Evolutionary conservation across 2,113 vertebrate genomes (phyloP).

Genomic region (Panthera uncia): DNA sequence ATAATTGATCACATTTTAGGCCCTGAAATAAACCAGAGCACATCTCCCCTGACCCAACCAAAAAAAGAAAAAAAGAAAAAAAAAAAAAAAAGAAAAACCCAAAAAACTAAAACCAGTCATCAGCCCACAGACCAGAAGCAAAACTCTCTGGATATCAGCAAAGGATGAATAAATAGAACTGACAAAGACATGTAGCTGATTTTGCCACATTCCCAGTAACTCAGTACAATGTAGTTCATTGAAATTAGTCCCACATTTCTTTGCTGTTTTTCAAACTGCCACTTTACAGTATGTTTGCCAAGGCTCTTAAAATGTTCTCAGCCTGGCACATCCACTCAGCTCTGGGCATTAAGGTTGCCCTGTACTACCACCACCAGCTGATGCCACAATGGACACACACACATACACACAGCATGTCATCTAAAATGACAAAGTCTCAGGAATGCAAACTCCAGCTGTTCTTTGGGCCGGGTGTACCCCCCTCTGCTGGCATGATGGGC

Average conservation of each 20-base stretch:
- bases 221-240: conserved; percentile 2
- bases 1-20: not conserved
- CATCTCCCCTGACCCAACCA: not conserved
- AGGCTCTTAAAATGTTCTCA: conserved; percentile 24
- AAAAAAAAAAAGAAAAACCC: not conserved
- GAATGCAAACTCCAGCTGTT: not conserved
- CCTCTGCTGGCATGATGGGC: not conserved
- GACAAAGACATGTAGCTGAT: not conserved
- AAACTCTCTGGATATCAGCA: not conserved
- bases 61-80: not conserved
- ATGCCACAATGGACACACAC: not conserved
- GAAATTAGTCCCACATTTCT: conserved; percentile 37
- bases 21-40: not conserved
- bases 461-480: not conserved
- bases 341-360: not conserved
- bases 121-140: not conserved
- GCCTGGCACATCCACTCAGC: not conserved
- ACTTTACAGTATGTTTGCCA: conserved; percentile 28
- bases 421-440: not conserved
- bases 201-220: not conserved
- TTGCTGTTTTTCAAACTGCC: conserved; percentile 57
- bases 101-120: not conserved
- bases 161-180: not conserved
- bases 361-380: not conserved
- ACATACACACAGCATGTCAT: not conserved